Base-by-base conservation (phyloP, 2,888 invertebrate species). In the Callyntrura sp. region DNA sequence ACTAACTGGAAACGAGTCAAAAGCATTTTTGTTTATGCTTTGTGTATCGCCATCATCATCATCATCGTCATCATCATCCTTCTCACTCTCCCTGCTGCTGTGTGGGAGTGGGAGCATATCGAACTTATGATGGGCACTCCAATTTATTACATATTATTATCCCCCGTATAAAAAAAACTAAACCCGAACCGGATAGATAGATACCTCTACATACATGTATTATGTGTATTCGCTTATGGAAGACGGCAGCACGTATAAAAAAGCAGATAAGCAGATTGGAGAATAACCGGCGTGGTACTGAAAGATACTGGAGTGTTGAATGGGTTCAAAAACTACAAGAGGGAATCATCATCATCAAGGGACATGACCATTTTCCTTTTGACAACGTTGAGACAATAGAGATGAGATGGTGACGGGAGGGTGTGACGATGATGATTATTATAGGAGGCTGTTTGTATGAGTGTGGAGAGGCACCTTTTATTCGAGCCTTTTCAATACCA, bases 291-390 rank as follows among this genome's bases (percentile, higher is more conserved):
- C 51, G 25, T 76, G 62, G 81, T 45, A 73, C 25, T 45, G 25
- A 85, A 85, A 85, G 60, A 84, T 70, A 70, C 45, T 62, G 51
- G 48, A 8, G 57, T 25, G 65, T 45, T 76, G 68, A 86, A 86
- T 86, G 65, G 57, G 79, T 51, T 79, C 25, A 79, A 23, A 48
- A 85, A 43, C 25, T 20, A 76, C 65, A 82, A 76, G 73, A 51
- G 79, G 68, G 86, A 82, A 82, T 70, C 70, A 60, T 79, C 79
- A 60, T 79, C 79, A 45, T 82, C 87, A 87, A 82, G 87, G 87
- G 87, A 87, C 86, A 65, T 68, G 65, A 79, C 86, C 79, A 86
- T 86, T 86, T 79, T 86, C 86, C 86, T 76, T 79, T 86, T 86
- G 86, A 86, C 87, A 87, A 73, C 45, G 82, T 87, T 87, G 87